These are phyloP conservation scores for Caretta caretta DNA, from an alignment of 2,113 vertebrate species.

Conservation along the genomic window DNA sequence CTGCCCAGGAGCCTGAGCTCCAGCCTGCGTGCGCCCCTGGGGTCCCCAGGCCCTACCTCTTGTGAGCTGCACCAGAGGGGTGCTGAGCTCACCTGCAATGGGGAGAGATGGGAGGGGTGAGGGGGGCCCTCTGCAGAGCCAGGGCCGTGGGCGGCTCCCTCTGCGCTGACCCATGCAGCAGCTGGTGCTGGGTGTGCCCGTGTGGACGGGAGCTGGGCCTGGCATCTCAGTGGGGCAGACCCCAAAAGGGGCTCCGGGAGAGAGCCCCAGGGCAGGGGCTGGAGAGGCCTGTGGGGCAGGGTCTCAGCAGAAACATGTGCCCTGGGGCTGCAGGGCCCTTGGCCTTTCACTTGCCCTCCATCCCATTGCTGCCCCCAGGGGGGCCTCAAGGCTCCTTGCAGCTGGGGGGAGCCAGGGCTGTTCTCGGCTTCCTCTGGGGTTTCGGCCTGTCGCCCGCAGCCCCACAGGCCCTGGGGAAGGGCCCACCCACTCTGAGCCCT, in stretches of 20 bases:
- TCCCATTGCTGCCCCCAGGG: too few species aligned
- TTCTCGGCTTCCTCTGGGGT: too few species aligned
- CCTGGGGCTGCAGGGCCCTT: too few species aligned
- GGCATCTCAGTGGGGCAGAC: background rate
- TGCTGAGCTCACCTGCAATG: background rate
- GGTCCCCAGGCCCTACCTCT: background rate
- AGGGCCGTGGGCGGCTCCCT: too few species aligned
- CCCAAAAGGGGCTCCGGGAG: too few species aligned
- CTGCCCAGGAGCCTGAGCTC: background rate
- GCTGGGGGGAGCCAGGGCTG: too few species aligned
- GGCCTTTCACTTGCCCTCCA: too few species aligned
- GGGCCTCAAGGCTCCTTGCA: too few species aligned
- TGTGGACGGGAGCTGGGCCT: background rate
- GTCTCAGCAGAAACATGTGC: background rate
- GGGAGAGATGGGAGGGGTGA: too few species aligned
- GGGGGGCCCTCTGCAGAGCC: background rate
- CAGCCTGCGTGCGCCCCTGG: rapidly evolving
- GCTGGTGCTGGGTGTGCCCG: background rate
- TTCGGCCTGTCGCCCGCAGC: too few species aligned
- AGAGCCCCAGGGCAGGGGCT: background rate
- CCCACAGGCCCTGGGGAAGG: too few species aligned
- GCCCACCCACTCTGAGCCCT: too few species aligned
- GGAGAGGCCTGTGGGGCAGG: background rate
- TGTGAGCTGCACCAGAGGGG: background rate
- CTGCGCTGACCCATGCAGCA: background rate